A percentile compares a stretch with the other conserved stretches of the same genome.
phyloP scores from a whole-genome alignment of 2,888 invertebrate species.

The Cantharis lateralis region DNA sequence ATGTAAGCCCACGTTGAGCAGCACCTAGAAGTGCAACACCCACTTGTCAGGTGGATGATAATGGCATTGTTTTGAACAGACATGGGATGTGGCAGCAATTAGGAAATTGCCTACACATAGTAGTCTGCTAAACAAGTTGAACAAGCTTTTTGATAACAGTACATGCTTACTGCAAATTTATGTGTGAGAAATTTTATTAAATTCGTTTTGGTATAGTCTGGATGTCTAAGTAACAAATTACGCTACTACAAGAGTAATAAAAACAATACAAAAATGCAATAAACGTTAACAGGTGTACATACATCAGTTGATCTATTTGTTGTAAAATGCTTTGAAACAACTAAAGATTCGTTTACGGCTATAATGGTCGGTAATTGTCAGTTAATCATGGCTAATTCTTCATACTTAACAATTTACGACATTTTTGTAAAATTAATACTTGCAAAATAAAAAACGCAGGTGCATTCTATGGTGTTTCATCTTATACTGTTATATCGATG shows the following conservation, averaged over 20 bases:
- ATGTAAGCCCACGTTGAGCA: slow-evolving; percentile 15
- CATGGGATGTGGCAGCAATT: slow-evolving; percentile 17
- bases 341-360: slow-evolving; percentile 44
- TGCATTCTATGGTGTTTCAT: slow-evolving; percentile 37
- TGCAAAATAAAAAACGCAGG: slow-evolving; percentile 42
- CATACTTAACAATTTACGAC: slow-evolving; percentile 50
- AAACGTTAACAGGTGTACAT: slow-evolving; percentile 35
- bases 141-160: slow-evolving; percentile 21
- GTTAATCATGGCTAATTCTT: slow-evolving; percentile 47
- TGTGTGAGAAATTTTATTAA: slow-evolving; percentile 15
- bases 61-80: slow-evolving; percentile 13
- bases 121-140: slow-evolving; percentile 15
- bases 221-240: background rate
- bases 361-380: slow-evolving; percentile 51
- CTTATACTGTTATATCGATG: slow-evolving; percentile 34
- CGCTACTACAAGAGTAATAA: slow-evolving; percentile 1
- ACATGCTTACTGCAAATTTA: slow-evolving; percentile 12
- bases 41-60: slow-evolving; percentile 15
- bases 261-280: slow-evolving; percentile 21
- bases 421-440: slow-evolving; percentile 51
- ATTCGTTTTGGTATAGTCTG: slow-evolving; percentile 1
- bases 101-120: slow-evolving; percentile 17
- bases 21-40: slow-evolving; percentile 13
- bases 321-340: slow-evolving; percentile 45
- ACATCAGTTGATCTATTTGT: slow-evolving; percentile 44